A percentile compares a stretch with the other conserved stretches of the same genome.
Conservation (phyloP, 2,113 vertebrate species). For the Saccopteryx leptura region DNA sequence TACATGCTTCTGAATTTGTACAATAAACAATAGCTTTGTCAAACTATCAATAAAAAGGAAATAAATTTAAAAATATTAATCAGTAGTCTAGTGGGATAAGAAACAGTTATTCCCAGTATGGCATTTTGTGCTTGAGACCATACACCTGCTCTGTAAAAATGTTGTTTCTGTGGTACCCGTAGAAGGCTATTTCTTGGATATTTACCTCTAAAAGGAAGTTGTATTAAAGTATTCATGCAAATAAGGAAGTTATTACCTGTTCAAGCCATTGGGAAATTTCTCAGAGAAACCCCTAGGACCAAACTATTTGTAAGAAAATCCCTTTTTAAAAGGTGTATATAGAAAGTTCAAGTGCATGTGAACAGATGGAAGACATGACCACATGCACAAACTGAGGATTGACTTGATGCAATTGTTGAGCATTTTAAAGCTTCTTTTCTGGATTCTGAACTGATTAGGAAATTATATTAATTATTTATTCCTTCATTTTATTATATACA, state of each 20-base stretch:
- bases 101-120: not conserved
- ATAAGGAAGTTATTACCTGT: not conserved
- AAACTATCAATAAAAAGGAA: not conserved
- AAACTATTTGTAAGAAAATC: not conserved
- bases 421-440: constrained; percentile 9
- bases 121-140: not conserved
- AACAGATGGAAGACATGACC: not conserved
- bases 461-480: not conserved
- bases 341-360: not conserved
- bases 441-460: not conserved
- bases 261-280: not conserved
- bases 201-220: constrained; percentile 47
- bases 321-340: not conserved
- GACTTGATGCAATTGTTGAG: not conserved
- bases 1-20: not conserved
- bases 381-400: not conserved
- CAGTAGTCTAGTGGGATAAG: not conserved
- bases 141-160: not conserved
- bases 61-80: not conserved
- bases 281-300: constrained; percentile 13
- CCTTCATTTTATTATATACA: constrained; percentile 38
- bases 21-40: not conserved
- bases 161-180: not conserved
- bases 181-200: not conserved
- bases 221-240: constrained; percentile 55